Conservation (phyloP, 1,140 invertebrate species). For the Augochlora pura region DNA sequence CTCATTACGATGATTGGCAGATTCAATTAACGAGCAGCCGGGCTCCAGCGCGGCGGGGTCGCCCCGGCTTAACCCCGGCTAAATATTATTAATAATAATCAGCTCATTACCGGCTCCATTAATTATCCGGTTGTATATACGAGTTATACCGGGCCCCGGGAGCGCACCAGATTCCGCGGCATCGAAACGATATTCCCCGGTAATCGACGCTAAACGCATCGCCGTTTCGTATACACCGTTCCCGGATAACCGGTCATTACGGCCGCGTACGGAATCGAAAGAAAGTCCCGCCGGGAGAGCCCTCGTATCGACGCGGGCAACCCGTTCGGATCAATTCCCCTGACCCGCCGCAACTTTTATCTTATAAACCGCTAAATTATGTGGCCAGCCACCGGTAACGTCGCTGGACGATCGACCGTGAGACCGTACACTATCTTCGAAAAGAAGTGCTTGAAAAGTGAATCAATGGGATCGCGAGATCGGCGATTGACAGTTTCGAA, state of each 20-base stretch:
- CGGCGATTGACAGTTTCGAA: too few relatives aligned
- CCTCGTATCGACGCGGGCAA: not conserved
- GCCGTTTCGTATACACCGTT: not conserved
- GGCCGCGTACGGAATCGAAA: not conserved
- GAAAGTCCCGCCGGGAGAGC: not conserved
- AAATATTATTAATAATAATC: conserved; percentile 81
- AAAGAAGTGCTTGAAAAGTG: too few relatives aligned
- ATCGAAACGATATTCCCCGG: conserved; percentile 25
- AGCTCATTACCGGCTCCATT: conserved; percentile 79
- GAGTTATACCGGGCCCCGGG: conserved; percentile 50
- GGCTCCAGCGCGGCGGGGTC: conserved; percentile 72
- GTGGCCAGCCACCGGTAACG: too few relatives aligned
- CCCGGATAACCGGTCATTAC: not conserved
- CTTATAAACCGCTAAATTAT: too few relatives aligned
- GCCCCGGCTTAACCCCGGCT: conserved; percentile 77
- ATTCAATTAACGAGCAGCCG: conserved; percentile 78
- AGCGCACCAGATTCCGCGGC: conserved; percentile 56
- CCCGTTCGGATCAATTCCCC: too few relatives aligned
- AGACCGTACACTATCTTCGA: too few relatives aligned
- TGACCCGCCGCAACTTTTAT: too few relatives aligned
- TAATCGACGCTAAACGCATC: conserved; percentile 25
- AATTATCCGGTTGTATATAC: conserved; percentile 72
- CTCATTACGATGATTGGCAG: conserved; percentile 80
- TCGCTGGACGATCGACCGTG: too few relatives aligned
- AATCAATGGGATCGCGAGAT: too few relatives aligned